Evolutionary conservation across 2,888 invertebrate species (phyloP).

Genomic region (Eristalis arbustorum): DNA sequence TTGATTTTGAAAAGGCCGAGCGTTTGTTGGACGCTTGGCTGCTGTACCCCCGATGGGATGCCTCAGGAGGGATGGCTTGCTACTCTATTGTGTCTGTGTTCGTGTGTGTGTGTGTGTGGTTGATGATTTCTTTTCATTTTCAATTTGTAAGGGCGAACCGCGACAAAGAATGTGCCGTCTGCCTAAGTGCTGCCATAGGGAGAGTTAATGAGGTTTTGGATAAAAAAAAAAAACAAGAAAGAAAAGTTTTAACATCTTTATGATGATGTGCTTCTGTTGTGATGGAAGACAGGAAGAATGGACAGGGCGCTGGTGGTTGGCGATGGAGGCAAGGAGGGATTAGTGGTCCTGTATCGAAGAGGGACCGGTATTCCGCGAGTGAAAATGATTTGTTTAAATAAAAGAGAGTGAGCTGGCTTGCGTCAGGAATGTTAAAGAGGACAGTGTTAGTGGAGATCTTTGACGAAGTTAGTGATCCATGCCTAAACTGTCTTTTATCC

Average conservation of each 20-base stretch:
- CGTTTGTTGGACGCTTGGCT: background rate
- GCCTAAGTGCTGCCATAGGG: background rate
- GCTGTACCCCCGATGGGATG: background rate
- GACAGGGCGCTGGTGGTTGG: background rate
- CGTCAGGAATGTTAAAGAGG: too few species aligned
- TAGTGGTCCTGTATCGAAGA: background rate
- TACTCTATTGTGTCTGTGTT: background rate
- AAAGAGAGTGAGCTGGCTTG: too few species aligned
- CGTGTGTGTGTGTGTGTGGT: background rate
- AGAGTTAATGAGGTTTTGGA: background rate
- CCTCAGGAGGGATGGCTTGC: background rate
- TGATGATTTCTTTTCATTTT: background rate
- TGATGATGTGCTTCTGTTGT: background rate
- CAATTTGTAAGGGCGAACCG: background rate
- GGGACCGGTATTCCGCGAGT: too few species aligned
- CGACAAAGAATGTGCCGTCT: background rate
- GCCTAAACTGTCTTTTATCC: too few species aligned
- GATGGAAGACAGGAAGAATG: background rate
- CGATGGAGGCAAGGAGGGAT: background rate
- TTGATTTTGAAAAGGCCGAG: conserved; percentile 26
- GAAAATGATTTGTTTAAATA: too few species aligned
- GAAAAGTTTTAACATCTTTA: background rate
- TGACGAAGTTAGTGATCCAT: too few species aligned
- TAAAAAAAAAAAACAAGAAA: too few species aligned
- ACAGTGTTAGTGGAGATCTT: too few species aligned